Percentiles rank a stretch among this genome's conserved stretches.
phyloP scores from a whole-genome alignment of 2,888 invertebrate genomes.

The Zygothrica quintamaculata region DNA sequence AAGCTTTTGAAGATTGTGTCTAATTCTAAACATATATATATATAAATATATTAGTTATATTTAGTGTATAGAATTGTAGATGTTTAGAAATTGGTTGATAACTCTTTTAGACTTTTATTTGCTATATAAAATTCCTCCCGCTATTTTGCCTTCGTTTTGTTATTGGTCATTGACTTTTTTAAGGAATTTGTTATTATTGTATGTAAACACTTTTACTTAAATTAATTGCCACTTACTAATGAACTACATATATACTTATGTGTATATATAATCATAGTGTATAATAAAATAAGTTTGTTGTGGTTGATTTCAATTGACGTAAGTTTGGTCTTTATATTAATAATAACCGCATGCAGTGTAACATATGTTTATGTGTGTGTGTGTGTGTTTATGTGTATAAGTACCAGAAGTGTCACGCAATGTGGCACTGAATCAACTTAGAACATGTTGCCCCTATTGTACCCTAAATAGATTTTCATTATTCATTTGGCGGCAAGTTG shows the following conservation, averaged over 20 bases:
- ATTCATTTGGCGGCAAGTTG: constrained; percentile 63
- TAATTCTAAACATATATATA: background rate
- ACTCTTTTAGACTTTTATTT: too few relatives aligned
- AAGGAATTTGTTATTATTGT: too few relatives aligned
- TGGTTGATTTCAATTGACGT: too few relatives aligned
- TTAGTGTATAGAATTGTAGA: too few relatives aligned
- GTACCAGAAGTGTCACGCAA: constrained; percentile 43
- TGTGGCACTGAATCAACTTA: constrained; percentile 19
- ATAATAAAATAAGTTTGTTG: too few relatives aligned
- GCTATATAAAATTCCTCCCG: too few relatives aligned
- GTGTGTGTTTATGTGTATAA: background rate
- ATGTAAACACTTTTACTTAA: too few relatives aligned
- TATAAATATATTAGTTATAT: background rate
- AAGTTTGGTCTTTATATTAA: too few relatives aligned
- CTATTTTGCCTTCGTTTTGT: too few relatives aligned
- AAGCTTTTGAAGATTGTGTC: background rate
- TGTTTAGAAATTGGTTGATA: too few relatives aligned
- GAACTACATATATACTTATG: background rate
- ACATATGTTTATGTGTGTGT: background rate
- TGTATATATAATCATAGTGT: background rate
- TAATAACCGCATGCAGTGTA: background rate
- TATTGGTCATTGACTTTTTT: too few relatives aligned
- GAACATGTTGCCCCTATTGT: constrained; percentile 54
- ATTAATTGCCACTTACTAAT: too few relatives aligned
- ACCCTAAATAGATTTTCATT: background rate